Conservation (phyloP, 2,797 vertebrate genomes). For the Cyclura pinguis region DNA sequence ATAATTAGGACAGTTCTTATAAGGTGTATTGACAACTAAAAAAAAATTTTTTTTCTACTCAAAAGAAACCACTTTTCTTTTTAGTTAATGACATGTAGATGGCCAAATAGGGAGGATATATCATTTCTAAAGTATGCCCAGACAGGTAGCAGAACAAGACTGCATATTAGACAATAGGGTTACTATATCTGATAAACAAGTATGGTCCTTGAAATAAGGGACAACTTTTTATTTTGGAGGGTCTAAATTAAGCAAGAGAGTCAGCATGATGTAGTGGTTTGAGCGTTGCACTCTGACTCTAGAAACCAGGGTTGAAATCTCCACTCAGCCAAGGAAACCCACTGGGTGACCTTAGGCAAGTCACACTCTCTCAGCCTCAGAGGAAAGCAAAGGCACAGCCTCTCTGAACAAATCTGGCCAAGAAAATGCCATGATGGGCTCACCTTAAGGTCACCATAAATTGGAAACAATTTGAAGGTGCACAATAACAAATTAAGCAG, state of each 20-base stretch:
- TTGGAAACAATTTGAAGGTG: too few species aligned
- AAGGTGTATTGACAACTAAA: background rate
- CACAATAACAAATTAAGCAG: background rate
- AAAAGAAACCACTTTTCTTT: background rate
- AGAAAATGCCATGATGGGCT: too few species aligned
- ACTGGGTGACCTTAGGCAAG: too few species aligned
- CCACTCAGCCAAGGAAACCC: too few species aligned
- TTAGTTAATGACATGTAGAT: background rate
- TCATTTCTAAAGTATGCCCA: background rate
- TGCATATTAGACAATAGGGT: background rate
- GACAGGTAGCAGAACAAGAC: background rate
- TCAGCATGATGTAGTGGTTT: too few species aligned
- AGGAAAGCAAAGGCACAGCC: too few species aligned
- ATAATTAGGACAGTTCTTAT: constrained; percentile 3
- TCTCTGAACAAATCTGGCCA: too few species aligned
- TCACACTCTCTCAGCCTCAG: too few species aligned
- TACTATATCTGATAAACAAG: background rate
- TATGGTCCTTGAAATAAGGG: background rate
- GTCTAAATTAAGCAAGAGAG: background rate
- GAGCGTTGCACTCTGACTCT: too few species aligned
- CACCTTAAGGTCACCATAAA: too few species aligned
- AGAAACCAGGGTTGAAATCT: too few species aligned
- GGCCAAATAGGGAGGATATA: background rate
- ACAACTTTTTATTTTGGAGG: background rate
- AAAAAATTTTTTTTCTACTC: too few species aligned